Base-by-base conservation (phyloP, 2,888 invertebrate species). In the Caenorhabditis imperialis region DNA sequence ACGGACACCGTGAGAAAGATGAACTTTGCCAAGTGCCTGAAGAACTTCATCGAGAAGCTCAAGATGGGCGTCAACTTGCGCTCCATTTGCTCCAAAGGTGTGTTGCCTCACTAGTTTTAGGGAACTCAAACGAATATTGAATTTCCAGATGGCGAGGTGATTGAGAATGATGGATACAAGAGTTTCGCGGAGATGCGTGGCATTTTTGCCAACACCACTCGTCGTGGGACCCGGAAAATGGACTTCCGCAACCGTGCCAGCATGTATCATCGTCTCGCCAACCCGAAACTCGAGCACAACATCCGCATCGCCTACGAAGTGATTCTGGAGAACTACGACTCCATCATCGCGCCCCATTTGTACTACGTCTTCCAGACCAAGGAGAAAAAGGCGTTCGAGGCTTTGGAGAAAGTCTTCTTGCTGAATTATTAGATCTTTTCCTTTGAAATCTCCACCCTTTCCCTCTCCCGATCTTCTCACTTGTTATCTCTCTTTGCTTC, bases 291-390 rank as follows among this genome's bases (percentile, higher is more conserved):
- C 8, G 45, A 45, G 7, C 6, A 1, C n/a, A 16, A 35, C 1
- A 23, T 62, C 5, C 25, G 45, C 5, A 20, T 51, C 20, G 51
- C 44, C 6, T 62, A 62, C 22, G 44, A 25, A 0, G 45, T 62
- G 20, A 37, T 62, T 5, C 3, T 35, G 18, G 45, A 51, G 4
- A 44, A 62, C 37, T 62, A 37, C 37, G 37, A 62, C 20, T 16
- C 42, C 1, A 16, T 27, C 1, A 18, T 62, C 14, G 53, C 16
- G 1, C 53, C 45, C 12, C 44, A 22, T 20, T 27, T 62, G 1
- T 62, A 18, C 10, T 22, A 44, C 1, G 1, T 51, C 10, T 37
- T 45, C 18, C 14, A 35, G 12, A 6, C 33, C 12, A 25, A 45
- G 37, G 14, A 37, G 0, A 14, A 23, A 14, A 16, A n/a, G 10